A percentile compares a stretch with the other conserved stretches of the same genome.
Evolutionary conservation across 2,113 vertebrate species (phyloP).

Genomic region (Synchiropus splendidus): DNA sequence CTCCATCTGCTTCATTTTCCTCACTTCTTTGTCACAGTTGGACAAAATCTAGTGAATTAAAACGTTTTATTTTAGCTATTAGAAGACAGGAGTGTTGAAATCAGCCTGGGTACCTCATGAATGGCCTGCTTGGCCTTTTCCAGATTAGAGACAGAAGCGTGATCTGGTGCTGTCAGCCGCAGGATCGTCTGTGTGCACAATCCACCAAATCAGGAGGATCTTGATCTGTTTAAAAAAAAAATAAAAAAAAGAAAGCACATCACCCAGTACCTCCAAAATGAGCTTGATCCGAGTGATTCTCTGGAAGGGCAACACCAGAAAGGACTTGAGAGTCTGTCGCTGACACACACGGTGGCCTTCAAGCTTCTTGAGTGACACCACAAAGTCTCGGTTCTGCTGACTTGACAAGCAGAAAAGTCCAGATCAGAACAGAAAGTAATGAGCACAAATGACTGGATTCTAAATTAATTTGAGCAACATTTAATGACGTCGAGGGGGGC

Average conservation of each 20-base stretch:
- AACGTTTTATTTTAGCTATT: too few relatives aligned
- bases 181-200: constrained; percentile 58
- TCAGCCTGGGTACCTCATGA: constrained; percentile 46
- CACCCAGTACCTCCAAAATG: constrained; percentile 59
- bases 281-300: constrained; percentile 71
- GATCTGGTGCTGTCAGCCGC: constrained; percentile 37
- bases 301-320: constrained; percentile 75
- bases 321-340: constrained; percentile 69
- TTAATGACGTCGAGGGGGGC: too few relatives aligned
- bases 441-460: background rate
- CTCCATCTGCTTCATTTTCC: constrained; percentile 65
- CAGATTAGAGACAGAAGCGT: constrained; percentile 21
- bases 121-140: constrained; percentile 52
- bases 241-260: background rate
- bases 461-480: too few relatives aligned
- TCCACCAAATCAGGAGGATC: too few relatives aligned
- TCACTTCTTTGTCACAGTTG: constrained; percentile 52
- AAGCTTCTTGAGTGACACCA: constrained; percentile 51
- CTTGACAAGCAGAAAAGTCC: too few relatives aligned
- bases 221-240: background rate
- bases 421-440: background rate
- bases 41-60: constrained; percentile 54
- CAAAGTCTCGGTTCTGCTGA: constrained; percentile 58
- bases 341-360: constrained; percentile 66
- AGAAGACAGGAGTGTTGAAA: background rate